phyloP scores from a whole-genome alignment of 2,888 invertebrate species.

The Helicoverpa assulta region DNA sequence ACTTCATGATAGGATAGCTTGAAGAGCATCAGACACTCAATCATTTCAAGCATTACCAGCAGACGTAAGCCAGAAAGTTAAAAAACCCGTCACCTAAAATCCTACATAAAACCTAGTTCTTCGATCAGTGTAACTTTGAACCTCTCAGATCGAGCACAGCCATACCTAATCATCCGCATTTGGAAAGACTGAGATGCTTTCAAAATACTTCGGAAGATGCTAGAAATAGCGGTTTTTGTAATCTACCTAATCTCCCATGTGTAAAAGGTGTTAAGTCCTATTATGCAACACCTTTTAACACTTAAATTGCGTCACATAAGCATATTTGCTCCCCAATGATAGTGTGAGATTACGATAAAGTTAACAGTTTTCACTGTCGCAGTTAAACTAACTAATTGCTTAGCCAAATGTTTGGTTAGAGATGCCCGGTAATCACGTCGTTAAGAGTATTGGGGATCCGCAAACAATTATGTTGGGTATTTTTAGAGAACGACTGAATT shows the following conservation, averaged over 20 bases:
- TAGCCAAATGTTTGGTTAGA: constrained; percentile 52
- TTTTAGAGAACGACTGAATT: too few relatives aligned
- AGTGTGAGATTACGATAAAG: constrained; percentile 42
- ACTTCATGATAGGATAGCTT: too few relatives aligned
- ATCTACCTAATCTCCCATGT: background rate
- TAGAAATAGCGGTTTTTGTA: background rate
- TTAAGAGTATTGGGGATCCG: constrained; percentile 42
- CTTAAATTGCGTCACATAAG: constrained; percentile 41
- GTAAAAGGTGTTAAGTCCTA: constrained; percentile 1
- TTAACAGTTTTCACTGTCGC: constrained; percentile 54
- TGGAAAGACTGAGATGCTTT: too few relatives aligned
- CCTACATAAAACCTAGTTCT: too few relatives aligned
- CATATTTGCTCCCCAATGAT: constrained; percentile 31
- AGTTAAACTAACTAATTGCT: constrained; percentile 56
- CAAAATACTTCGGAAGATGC: too few relatives aligned
- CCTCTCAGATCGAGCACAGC: too few relatives aligned
- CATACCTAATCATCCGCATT: too few relatives aligned
- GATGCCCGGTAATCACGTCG: constrained; percentile 46
- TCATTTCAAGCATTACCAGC: too few relatives aligned
- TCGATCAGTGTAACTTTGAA: too few relatives aligned
- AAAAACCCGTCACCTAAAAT: too few relatives aligned
- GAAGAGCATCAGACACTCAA: too few relatives aligned
- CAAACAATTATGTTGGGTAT: background rate
- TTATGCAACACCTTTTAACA: constrained; percentile 34
- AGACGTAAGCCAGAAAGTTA: too few relatives aligned